A percentile compares a stretch with the other conserved stretches of the same genome.
Conservation (phyloP, 2,113 vertebrate genomes). For the Cyprinus carpio region DNA sequence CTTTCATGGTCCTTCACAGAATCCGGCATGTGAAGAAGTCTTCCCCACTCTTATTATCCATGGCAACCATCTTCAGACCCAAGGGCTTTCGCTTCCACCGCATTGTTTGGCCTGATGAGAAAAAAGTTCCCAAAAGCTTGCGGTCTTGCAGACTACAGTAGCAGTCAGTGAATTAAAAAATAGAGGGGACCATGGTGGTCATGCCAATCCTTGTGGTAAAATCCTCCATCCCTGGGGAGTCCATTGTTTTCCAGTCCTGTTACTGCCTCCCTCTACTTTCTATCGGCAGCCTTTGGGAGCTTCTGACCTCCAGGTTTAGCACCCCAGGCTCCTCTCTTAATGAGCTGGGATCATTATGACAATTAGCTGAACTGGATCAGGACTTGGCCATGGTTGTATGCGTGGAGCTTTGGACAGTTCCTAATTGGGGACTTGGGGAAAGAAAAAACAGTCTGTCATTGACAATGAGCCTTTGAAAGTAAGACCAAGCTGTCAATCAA, state of each 20-base stretch:
- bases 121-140: slow-evolving; percentile 36
- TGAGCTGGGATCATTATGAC: slow-evolving; percentile 53
- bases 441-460: background rate
- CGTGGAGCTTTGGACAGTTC: slow-evolving; percentile 33
- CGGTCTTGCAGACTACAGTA: background rate
- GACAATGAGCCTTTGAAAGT: slow-evolving; percentile 51
- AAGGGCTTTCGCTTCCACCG: slow-evolving; percentile 29
- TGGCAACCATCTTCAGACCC: slow-evolving; percentile 35
- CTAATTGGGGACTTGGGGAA: slow-evolving; percentile 52
- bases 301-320: slow-evolving; percentile 43
- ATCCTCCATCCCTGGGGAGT: slow-evolving; percentile 27
- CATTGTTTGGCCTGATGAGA: slow-evolving; percentile 37
- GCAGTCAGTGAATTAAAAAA: slow-evolving; percentile 29
- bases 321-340: slow-evolving; percentile 46
- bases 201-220: slow-evolving; percentile 15
- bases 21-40: slow-evolving; percentile 8
- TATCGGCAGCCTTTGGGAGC: slow-evolving; percentile 28
- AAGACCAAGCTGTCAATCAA: slow-evolving; percentile 36
- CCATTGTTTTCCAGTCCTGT: slow-evolving; percentile 22
- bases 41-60: slow-evolving; percentile 13
- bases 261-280: background rate
- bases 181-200: background rate
- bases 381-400: slow-evolving; percentile 23
- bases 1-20: slow-evolving; percentile 20
- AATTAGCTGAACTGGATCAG: slow-evolving; percentile 53